phyloP scores from a whole-genome alignment of 2,113 vertebrate genomes.

The Protomyctophum bolini region DNA sequence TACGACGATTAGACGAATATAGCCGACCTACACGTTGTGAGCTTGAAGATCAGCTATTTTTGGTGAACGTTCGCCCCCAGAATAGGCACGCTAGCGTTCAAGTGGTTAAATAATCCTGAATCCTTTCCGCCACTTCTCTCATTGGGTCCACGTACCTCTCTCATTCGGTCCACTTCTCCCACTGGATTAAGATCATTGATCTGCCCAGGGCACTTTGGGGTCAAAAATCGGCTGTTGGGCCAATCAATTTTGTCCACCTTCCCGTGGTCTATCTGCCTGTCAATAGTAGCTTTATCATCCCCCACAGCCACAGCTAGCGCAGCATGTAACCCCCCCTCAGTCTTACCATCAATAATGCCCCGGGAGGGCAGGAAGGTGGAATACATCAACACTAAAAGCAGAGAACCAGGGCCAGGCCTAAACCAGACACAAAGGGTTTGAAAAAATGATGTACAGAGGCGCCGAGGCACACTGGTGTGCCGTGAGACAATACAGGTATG shows the following conservation, averaged over 20 bases:
- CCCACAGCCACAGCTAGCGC: slow-evolving; percentile 15
- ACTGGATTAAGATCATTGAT: slow-evolving; percentile 65
- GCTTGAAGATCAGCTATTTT: too few relatives aligned
- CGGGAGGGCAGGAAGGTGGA: neutral
- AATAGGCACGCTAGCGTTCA: neutral
- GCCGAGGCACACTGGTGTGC: too few relatives aligned
- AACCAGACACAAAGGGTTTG: neutral
- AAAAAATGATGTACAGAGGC: slow-evolving; percentile 4
- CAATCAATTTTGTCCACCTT: slow-evolving; percentile 66
- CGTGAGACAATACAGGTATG: too few relatives aligned
- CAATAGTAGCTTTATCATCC: slow-evolving; percentile 71
- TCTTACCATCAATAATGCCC: slow-evolving; percentile 15
- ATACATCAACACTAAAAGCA: slow-evolving; percentile 13
- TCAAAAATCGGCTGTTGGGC: slow-evolving; percentile 63
- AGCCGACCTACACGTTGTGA: too few relatives aligned
- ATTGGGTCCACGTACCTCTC: neutral
- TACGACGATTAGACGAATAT: too few relatives aligned
- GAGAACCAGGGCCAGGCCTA: slow-evolving; percentile 9
- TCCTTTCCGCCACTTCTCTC: slow-evolving; percentile 11
- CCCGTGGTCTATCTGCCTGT: slow-evolving; percentile 50
- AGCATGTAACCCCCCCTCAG: slow-evolving; percentile 36
- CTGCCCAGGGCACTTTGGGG: slow-evolving; percentile 38
- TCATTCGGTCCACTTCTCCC: slow-evolving; percentile 15
- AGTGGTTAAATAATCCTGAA: too few relatives aligned
- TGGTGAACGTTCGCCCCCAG: neutral